Percentiles rank a stretch among this genome's conserved stretches.
Conservation (phyloP, 2,888 invertebrate genomes). For the Parnassius mnemosyne region DNA sequence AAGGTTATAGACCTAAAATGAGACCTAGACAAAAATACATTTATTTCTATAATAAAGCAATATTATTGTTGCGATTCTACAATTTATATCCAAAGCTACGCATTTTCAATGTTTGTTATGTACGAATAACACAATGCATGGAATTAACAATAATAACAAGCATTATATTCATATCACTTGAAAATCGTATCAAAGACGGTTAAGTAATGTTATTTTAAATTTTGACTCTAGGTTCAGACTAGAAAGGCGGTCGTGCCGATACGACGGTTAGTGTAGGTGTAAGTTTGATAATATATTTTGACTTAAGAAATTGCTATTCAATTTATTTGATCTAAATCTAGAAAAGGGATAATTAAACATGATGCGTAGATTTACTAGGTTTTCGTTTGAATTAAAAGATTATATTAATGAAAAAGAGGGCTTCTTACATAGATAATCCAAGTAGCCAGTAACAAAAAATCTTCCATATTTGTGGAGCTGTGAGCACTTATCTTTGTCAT, state of each 20-base stretch:
- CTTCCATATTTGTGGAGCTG: neutral
- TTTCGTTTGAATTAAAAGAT: too few species aligned
- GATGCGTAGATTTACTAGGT: too few species aligned
- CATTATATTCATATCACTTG: slow-evolving; percentile 10
- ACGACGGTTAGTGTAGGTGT: slow-evolving; percentile 31
- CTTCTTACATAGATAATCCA: neutral
- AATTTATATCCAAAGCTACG: too few species aligned
- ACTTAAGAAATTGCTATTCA: slow-evolving; percentile 8
- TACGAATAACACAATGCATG: too few species aligned
- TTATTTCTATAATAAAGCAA: too few species aligned
- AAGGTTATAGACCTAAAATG: too few species aligned
- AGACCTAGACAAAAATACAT: too few species aligned
- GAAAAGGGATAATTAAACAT: neutral
- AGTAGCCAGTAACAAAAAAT: too few species aligned
- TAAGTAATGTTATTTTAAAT: slow-evolving; percentile 32
- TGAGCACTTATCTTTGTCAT: slow-evolving; percentile 29
- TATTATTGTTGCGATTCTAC: too few species aligned
- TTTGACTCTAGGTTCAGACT: slow-evolving; percentile 32
- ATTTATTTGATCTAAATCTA: slow-evolving; percentile 13
- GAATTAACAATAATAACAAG: neutral
- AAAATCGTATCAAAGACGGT: slow-evolving; percentile 18
- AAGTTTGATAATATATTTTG: slow-evolving; percentile 8
- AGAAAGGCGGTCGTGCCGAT: slow-evolving; percentile 56
- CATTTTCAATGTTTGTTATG: too few species aligned
- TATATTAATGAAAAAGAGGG: neutral